A percentile compares a stretch with the other conserved stretches of the same genome.
Conservation (phyloP, 1,140 invertebrate species). For the Drosophila bipectinata region DNA sequence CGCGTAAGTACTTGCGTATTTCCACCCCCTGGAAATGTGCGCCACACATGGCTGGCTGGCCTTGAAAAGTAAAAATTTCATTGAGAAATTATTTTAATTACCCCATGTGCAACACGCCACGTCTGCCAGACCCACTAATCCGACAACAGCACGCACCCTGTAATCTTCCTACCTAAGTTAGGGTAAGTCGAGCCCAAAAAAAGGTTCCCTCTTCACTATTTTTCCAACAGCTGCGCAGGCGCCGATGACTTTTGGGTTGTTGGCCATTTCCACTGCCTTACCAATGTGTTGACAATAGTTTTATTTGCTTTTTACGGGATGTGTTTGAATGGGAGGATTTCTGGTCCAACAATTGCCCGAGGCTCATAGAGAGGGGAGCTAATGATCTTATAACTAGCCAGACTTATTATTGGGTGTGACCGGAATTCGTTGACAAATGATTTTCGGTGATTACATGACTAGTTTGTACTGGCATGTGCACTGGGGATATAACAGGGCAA, state of each 20-base stretch:
- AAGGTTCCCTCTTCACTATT: constrained; percentile 24
- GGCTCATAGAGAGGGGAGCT: constrained; percentile 2
- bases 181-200: constrained; percentile 19
- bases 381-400: constrained; percentile 51
- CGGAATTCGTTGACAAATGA: constrained; percentile 37
- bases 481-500: not conserved
- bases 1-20: constrained; percentile 16
- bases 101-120: constrained; percentile 49
- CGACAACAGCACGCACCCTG: constrained; percentile 67
- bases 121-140: constrained; percentile 22
- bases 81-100: constrained; percentile 78
- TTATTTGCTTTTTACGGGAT: constrained; percentile 72
- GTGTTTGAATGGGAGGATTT: constrained; percentile 58
- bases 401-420: constrained; percentile 34
- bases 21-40: constrained; percentile 66
- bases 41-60: constrained; percentile 67
- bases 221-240: constrained; percentile 75
- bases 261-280: constrained; percentile 43
- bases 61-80: constrained; percentile 70
- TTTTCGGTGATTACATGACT: constrained; percentile 3
- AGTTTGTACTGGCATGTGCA: constrained; percentile 3
- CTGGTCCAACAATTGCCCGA: constrained; percentile 55
- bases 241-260: constrained; percentile 52
- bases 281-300: constrained; percentile 73
- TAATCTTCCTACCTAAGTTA: constrained; percentile 52